Evolutionary conservation across 2,888 invertebrate species (phyloP).

Genomic region (Melanargia galathea): DNA sequence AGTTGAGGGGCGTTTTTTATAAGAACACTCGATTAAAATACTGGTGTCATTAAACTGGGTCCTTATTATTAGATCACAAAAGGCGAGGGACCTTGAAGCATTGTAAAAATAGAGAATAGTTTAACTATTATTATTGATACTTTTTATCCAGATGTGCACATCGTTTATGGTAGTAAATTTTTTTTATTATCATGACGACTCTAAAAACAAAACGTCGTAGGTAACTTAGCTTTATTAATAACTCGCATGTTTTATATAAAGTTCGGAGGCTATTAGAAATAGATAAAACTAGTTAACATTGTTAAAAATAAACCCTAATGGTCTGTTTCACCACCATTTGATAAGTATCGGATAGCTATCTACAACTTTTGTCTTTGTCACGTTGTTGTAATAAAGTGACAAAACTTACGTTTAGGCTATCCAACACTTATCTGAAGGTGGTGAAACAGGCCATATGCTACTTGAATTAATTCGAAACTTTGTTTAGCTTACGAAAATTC

Average conservation of each 20-base stretch:
- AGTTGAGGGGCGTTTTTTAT: slow-evolving; percentile 8
- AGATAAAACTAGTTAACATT: neutral
- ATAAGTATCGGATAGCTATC: no score
- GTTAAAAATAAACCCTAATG: neutral
- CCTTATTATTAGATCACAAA: neutral
- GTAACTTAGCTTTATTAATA: no score
- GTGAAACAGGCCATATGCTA: no score
- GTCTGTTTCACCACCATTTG: no score
- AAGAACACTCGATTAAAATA: neutral
- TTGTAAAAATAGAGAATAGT: neutral
- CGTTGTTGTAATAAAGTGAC: no score
- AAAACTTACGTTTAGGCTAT: no score
- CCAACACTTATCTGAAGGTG: no score
- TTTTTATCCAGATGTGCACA: neutral
- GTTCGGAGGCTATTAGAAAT: slow-evolving; percentile 18
- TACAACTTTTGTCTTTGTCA: no score
- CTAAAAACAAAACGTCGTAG: no score
- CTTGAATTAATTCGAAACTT: neutral
- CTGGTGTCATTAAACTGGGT: slow-evolving; percentile 5
- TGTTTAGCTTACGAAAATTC: neutral
- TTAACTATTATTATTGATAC: neutral
- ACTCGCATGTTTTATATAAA: neutral
- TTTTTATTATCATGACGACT: neutral
- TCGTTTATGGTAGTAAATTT: neutral
- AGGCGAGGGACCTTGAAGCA: no score